Evolutionary conservation across 2,888 invertebrate genomes (phyloP).

Genomic region (Tigriopus californicus): DNA sequence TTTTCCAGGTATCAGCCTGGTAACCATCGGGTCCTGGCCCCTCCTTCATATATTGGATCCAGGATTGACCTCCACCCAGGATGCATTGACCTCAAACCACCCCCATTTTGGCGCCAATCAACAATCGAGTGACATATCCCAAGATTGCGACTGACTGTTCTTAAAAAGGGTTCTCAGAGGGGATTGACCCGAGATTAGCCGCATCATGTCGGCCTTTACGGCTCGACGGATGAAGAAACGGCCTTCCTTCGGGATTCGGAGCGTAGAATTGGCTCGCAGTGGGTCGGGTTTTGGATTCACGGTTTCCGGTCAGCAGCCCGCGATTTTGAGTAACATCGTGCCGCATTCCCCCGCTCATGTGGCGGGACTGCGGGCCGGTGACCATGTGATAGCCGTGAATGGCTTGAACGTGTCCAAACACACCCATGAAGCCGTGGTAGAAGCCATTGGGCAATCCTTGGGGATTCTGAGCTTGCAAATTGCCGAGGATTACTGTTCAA

Average conservation of each 20-base stretch:
- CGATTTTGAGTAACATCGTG: conserved; percentile 81
- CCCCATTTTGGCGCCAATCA: no score
- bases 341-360: conserved; percentile 71
- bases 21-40: no score
- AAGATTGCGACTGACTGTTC: no score
- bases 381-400: conserved; percentile 78
- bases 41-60: no score
- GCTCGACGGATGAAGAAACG: conserved; percentile 47
- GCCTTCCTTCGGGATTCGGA: conserved; percentile 51
- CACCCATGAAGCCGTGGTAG: conserved; percentile 80
- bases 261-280: conserved; percentile 67
- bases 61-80: no score
- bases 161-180: no score
- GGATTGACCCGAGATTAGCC: no score
- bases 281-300: conserved; percentile 90
- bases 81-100: no score
- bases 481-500: conserved; percentile 65
- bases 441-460: conserved; percentile 66
- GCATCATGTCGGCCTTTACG: no score
- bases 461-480: conserved; percentile 67
- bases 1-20: no score
- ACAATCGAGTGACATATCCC: no score
- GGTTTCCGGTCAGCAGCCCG: conserved; percentile 88
- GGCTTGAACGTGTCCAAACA: conserved; percentile 74
- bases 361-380: conserved; percentile 74